A percentile compares a stretch with the other conserved stretches of the same genome.
These are phyloP conservation scores for Colinus virginianus DNA, from an alignment of 2,113 vertebrate species.

Conservation along the genomic window DNA sequence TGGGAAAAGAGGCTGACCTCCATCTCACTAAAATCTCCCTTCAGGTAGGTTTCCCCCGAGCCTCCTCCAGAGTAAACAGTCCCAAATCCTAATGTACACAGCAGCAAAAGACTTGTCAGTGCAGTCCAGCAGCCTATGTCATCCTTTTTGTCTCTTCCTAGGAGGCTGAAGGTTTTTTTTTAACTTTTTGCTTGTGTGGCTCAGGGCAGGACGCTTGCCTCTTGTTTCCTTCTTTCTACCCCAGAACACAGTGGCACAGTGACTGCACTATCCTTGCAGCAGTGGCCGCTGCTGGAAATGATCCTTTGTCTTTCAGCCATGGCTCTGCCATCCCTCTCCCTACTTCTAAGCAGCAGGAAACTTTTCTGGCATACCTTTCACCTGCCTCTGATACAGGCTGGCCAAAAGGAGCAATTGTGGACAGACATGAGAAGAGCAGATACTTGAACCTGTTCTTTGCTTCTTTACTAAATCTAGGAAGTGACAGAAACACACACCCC, in stretches of 20 bases:
- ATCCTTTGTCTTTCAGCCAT: background rate
- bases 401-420: background rate
- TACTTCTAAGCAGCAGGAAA: background rate
- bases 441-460: background rate
- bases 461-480: constrained; percentile 9
- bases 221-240: background rate
- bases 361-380: background rate
- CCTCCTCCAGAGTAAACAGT: no score
- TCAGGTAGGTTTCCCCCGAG: no score
- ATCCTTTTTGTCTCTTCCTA: background rate
- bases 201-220: fast-evolving
- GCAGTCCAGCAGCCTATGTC: background rate
- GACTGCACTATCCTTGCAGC: background rate
- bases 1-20: no score
- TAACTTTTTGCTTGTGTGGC: background rate
- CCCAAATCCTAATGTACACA: background rate
- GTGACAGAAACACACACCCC: background rate
- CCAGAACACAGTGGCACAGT: fast-evolving
- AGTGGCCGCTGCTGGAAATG: background rate
- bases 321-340: fast-evolving
- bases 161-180: background rate
- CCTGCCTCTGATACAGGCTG: background rate
- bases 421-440: background rate
- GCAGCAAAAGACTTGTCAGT: background rate
- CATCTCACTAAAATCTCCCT: no score